Evolutionary conservation across 2,888 invertebrate species (phyloP).

Genomic region (Myopa testacea): DNA sequence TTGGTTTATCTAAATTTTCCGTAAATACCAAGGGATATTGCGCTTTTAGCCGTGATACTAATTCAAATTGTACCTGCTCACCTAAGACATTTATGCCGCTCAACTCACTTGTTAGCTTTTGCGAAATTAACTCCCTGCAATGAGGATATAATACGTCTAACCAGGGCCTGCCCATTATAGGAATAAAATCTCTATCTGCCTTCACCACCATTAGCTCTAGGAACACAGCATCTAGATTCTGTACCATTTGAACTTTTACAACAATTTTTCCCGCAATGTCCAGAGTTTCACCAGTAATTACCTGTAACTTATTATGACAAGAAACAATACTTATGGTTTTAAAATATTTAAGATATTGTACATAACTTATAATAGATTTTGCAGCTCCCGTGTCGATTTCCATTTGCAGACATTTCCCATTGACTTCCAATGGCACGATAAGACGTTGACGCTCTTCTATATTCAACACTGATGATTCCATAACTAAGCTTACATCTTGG

Average conservation of each 20-base stretch:
- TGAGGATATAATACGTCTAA: background rate
- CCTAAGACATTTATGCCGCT: background rate
- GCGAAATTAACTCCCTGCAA: background rate
- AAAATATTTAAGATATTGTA: too few species aligned
- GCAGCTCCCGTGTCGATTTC: too few species aligned
- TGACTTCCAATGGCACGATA: background rate
- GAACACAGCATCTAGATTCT: too few species aligned
- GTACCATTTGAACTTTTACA: too few species aligned
- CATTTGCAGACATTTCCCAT: too few species aligned
- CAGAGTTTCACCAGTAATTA: background rate
- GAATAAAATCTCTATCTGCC: background rate
- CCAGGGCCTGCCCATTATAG: constrained; percentile 7
- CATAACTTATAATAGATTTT: too few species aligned
- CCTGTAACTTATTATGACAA: background rate
- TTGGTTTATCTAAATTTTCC: background rate
- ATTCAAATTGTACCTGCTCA: background rate
- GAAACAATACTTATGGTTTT: too few species aligned
- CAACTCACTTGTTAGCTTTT: background rate
- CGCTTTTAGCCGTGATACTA: background rate
- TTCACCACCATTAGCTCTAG: background rate
- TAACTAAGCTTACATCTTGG: background rate
- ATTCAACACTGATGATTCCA: background rate
- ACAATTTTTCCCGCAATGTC: background rate
- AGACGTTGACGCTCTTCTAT: background rate
- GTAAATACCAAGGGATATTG: background rate